Conservation (phyloP, 2,888 invertebrate species). For the Myathropa florea region DNA sequence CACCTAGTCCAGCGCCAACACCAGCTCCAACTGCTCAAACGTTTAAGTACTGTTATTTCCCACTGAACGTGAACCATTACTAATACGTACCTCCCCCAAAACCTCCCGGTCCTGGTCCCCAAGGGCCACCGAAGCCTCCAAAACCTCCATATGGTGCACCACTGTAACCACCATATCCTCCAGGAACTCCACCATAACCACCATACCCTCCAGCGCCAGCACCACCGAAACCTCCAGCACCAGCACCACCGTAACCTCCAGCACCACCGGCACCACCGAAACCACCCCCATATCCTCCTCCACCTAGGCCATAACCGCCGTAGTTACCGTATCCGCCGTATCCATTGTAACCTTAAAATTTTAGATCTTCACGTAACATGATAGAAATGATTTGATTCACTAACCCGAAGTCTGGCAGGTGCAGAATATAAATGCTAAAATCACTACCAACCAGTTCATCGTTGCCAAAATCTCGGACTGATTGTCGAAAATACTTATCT, state of each 20-base stretch:
- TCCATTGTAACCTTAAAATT: not conserved
- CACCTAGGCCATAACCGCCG: not conserved
- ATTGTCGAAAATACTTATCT: conserved; percentile 22
- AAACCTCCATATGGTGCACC: not conserved
- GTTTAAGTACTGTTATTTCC: not conserved
- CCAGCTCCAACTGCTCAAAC: not conserved
- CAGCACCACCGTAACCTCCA: not conserved
- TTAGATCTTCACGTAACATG: not conserved
- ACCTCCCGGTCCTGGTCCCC: conserved; percentile 17
- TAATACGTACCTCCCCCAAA: not conserved
- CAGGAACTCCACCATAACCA: not conserved
- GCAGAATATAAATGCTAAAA: conserved; percentile 16
- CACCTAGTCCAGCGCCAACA: too few relatives aligned
- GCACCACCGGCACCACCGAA: too few relatives aligned
- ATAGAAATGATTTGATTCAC: not conserved
- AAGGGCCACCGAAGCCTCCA: not conserved
- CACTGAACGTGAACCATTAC: not conserved
- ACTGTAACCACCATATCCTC: not conserved
- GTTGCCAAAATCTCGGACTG: conserved; percentile 11
- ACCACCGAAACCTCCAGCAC: not conserved
- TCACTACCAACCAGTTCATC: conserved; percentile 16
- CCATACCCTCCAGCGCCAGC: not conserved
- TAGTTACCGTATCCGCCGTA: not conserved
- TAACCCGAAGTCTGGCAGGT: conserved; percentile 8
- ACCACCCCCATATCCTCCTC: not conserved